Base-by-base conservation (phyloP, 1,140 invertebrate species). In the Metaphire vulgaris region DNA sequence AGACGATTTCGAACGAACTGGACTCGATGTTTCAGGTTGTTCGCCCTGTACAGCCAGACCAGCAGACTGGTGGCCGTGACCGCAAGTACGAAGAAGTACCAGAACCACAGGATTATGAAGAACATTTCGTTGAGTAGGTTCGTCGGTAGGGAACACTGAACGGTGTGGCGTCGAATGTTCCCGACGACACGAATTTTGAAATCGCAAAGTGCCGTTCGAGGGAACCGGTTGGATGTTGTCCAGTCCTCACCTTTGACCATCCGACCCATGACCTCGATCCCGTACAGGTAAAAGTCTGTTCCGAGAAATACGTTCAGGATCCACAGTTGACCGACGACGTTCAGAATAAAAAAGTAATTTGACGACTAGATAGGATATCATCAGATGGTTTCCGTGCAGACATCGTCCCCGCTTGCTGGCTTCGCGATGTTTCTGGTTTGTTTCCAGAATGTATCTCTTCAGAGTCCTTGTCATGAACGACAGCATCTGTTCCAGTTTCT, bases 81-180 rank as follows among this genome's bases (percentile, higher is more conserved):
- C n/a, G 85, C 79, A 56, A 86, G 83, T 16, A 89, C 86, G 80
- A 89, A 87, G 28, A 88, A 86, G 69, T 88, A 86, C 88, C 88
- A 89, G 80, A 89, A 89, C 88, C 88, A 89, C 33, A 89, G 80
- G 77, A 89, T 88, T 74, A 89, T 86, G 80, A 79, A 85, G 82
- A 74, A 85, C 85, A 29, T 82, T 81, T 16, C 84, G 81, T 79
- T 74, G 1, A 76, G 70, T n/a, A 41, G 71, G 64, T 80, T 81
- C 33, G 74, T 77, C 26, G 80, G 77, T 26, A 81, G 72, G 29
- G 77, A 77, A 68, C 80, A 81, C 71, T 81, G 80, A 16, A 81
- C 77, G 14, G 80, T 79, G 33, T 81, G 72, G 6, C 73, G 28
- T 41, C 81, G 80, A 12, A 79, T 76, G 41, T 81, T 81, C 69